Conservation (phyloP, 2,113 vertebrate genomes). For the Parus major region DNA sequence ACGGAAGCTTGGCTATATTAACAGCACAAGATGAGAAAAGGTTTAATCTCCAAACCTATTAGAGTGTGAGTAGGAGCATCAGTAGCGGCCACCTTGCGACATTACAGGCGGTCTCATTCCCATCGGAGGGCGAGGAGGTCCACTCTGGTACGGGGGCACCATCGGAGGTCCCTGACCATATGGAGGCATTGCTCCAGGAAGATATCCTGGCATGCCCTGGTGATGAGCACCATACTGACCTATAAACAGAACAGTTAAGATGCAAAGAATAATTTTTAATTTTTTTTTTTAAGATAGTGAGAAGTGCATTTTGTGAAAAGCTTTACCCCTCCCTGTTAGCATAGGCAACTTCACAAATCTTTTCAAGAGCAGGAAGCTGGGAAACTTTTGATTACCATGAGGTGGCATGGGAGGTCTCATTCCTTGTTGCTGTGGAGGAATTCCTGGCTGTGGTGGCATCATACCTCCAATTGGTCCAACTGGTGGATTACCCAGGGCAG, state of each 20-base stretch:
- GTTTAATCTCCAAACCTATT: slow-evolving; percentile 99
- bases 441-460: slow-evolving; percentile 89
- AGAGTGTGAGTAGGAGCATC: slow-evolving; percentile 84
- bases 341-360: not conserved
- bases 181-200: slow-evolving; percentile 93
- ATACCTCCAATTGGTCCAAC: slow-evolving; percentile 90
- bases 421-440: slow-evolving; percentile 88
- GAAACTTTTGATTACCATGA: slow-evolving; percentile 74
- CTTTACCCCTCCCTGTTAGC: not conserved
- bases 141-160: slow-evolving; percentile 95
- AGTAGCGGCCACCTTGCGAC: slow-evolving; percentile 98
- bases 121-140: slow-evolving; percentile 92
- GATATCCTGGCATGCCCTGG: slow-evolving; percentile 94
- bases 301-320: not conserved
- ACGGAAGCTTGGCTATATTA: slow-evolving; percentile 89
- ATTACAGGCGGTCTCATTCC: slow-evolving; percentile 98
- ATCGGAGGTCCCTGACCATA: slow-evolving; percentile 96
- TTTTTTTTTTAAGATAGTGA: not conserved
- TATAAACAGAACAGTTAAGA: slow-evolving; percentile 73
- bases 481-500: slow-evolving; percentile 83
- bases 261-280: not conserved
- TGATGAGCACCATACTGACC: slow-evolving; percentile 96
- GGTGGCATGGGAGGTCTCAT: slow-evolving; percentile 92
- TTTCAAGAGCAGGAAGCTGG: not conserved
- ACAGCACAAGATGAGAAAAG: slow-evolving; percentile 93